phyloP scores from a whole-genome alignment of 2,113 vertebrate genomes.

The Ageneiosus marmoratus region DNA sequence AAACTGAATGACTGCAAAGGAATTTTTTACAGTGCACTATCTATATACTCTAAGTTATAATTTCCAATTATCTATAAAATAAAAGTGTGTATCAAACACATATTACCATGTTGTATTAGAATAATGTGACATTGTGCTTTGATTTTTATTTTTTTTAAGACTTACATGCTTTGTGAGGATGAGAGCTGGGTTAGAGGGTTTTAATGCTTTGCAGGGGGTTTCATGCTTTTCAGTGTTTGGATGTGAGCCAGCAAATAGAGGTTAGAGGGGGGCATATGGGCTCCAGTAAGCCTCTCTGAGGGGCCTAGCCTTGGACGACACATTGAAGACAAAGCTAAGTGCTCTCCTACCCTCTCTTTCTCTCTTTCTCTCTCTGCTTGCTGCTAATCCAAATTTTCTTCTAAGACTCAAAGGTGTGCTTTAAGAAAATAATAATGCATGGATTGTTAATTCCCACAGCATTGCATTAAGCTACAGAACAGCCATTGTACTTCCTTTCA shows the following conservation, averaged over 20 bases:
- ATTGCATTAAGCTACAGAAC: conserved; percentile 1
- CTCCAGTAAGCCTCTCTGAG: conserved; percentile 40
- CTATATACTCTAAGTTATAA: not conserved
- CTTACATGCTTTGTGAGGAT: not conserved
- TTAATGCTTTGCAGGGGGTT: conserved; percentile 16
- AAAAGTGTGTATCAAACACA: not conserved
- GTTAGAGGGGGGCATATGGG: conserved; percentile 31
- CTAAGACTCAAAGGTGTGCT: conserved; percentile 51
- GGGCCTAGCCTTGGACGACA: conserved; percentile 32
- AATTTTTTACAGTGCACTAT: not conserved
- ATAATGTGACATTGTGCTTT: not conserved
- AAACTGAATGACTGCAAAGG: not conserved
- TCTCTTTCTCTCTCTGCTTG: conserved; percentile 37
- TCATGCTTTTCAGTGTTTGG: conserved; percentile 28
- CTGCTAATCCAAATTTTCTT: conserved; percentile 48
- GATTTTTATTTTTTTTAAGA: not conserved
- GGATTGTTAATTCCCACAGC: conserved; percentile 2
- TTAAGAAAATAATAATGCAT: conserved; percentile 47
- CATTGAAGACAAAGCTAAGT: conserved; percentile 46
- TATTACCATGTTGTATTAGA: not conserved
- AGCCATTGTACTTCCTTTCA: conserved; percentile 29
- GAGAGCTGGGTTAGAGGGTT: not conserved
- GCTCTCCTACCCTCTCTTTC: conserved; percentile 17
- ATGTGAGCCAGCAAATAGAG: conserved; percentile 18
- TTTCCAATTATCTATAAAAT: not conserved